Evolutionary conservation across 2,113 vertebrate genomes (phyloP).

Genomic region (Brachyhypopomus gauderio): DNA sequence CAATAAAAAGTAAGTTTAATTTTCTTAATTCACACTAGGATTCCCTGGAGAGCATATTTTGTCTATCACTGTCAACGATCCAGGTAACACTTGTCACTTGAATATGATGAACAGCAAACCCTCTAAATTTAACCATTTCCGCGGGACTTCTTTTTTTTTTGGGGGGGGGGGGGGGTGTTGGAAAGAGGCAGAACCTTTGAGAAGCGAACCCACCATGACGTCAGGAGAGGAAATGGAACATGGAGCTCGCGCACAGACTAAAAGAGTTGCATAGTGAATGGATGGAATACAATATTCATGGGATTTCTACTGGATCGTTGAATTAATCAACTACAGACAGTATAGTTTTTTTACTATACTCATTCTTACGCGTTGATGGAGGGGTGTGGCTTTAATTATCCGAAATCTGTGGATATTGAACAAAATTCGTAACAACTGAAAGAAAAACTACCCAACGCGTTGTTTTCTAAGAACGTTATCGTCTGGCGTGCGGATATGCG

Average conservation of each 20-base stretch:
- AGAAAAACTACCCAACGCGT: slow-evolving; percentile 19
- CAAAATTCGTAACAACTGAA: background rate
- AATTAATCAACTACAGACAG: background rate
- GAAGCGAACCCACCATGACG: slow-evolving; percentile 50
- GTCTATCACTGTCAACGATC: no score
- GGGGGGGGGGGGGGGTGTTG: no score
- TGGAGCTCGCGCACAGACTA: slow-evolving; percentile 58
- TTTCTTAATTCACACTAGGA: no score
- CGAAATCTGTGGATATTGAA: background rate
- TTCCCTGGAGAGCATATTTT: no score
- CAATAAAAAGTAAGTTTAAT: no score
- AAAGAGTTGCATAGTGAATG: slow-evolving; percentile 55
- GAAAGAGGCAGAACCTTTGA: no score
- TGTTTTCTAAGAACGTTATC: slow-evolving; percentile 11
- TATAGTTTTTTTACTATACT: background rate
- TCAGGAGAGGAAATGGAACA: slow-evolving; percentile 61
- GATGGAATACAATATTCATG: slow-evolving; percentile 13
- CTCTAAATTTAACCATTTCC: no score
- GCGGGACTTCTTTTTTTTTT: no score
- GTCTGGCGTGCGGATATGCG: slow-evolving; percentile 15
- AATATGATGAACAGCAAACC: no score
- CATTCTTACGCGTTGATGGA: background rate
- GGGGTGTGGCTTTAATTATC: background rate
- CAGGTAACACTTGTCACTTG: no score
- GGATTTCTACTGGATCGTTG: slow-evolving; percentile 16